Percentiles rank a stretch among this genome's conserved stretches.
Evolutionary conservation across 2,797 vertebrate genomes (phyloP).

Genomic region (Odontamblyopus lacepedii): DNA sequence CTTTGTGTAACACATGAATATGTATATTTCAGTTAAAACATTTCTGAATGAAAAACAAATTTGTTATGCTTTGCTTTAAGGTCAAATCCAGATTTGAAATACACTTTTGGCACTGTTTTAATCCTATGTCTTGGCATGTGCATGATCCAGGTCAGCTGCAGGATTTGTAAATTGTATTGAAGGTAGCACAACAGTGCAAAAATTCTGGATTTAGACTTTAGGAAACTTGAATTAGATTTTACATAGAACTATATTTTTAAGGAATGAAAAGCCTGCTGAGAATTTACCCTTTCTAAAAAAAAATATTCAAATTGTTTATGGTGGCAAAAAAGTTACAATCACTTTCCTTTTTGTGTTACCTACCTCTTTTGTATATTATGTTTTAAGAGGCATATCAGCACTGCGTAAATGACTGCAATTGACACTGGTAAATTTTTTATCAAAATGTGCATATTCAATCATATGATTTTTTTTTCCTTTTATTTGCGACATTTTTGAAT

Average conservation of each 20-base stretch:
- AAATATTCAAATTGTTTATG: slow-evolving; percentile 36
- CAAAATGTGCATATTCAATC: slow-evolving; percentile 33
- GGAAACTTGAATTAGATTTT: slow-evolving; percentile 76
- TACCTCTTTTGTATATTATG: slow-evolving; percentile 56
- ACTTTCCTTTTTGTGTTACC: slow-evolving; percentile 56
- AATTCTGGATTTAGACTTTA: slow-evolving; percentile 59
- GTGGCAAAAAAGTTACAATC: slow-evolving; percentile 32
- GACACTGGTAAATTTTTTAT: slow-evolving; percentile 36
- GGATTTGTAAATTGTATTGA: slow-evolving; percentile 27
- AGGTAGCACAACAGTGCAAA: slow-evolving; percentile 29
- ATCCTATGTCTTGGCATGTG: slow-evolving; percentile 15
- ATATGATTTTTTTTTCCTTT: slow-evolving; percentile 27
- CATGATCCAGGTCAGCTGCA: slow-evolving; percentile 8
- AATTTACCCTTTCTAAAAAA: slow-evolving; percentile 48
- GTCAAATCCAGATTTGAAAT: slow-evolving; percentile 50
- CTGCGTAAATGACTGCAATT: slow-evolving; percentile 56
- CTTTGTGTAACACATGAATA: slow-evolving; percentile 49
- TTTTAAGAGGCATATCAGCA: slow-evolving; percentile 46
- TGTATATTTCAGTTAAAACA: slow-evolving; percentile 52
- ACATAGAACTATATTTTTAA: slow-evolving; percentile 64
- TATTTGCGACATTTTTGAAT: slow-evolving; percentile 66
- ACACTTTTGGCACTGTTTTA: slow-evolving; percentile 16
- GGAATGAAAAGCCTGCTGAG: slow-evolving; percentile 71
- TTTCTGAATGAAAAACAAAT: slow-evolving; percentile 31
- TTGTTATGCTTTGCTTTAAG: slow-evolving; percentile 59